Evolutionary conservation across 2,888 invertebrate genomes (phyloP).

Genomic region (Tridacna gigas): DNA sequence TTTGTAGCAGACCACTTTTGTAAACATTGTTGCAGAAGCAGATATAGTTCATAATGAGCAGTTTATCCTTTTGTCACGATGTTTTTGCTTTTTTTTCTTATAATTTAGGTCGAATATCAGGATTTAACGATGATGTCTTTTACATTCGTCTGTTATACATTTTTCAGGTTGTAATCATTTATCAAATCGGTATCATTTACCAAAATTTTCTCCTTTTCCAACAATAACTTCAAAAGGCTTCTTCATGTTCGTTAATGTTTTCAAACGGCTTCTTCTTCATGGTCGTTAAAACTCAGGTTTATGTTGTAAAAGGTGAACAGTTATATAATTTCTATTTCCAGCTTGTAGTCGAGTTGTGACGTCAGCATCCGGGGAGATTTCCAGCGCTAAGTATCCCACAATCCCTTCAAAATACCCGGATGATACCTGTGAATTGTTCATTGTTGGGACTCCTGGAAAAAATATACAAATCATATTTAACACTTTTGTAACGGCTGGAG

Average conservation of each 20-base stretch:
- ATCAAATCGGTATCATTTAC: no score
- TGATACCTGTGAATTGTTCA: slow-evolving; percentile 48
- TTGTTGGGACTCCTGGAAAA: slow-evolving; percentile 52
- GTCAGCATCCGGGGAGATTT: slow-evolving; percentile 41
- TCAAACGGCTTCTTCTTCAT: no score
- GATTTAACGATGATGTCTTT: no score
- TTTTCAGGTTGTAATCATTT: no score
- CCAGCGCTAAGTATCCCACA: slow-evolving; percentile 25
- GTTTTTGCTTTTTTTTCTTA: not conserved
- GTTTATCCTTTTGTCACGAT: not conserved
- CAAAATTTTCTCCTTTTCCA: no score
- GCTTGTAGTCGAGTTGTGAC: slow-evolving; percentile 54
- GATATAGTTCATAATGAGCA: not conserved
- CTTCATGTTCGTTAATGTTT: no score
- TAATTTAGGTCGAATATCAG: no score
- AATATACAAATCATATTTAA: slow-evolving; percentile 51
- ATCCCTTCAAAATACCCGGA: slow-evolving; percentile 15
- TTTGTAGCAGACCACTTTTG: not conserved
- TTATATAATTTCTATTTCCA: slow-evolving; percentile 28
- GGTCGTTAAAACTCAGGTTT: no score
- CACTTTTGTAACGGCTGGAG: slow-evolving; percentile 38
- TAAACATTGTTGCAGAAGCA: not conserved
- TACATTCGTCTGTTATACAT: no score
- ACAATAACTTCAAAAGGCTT: no score
- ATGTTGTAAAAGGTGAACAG: no score